Base-by-base conservation (phyloP, 2,113 vertebrate species). In the Ranitomeya variabilis region DNA sequence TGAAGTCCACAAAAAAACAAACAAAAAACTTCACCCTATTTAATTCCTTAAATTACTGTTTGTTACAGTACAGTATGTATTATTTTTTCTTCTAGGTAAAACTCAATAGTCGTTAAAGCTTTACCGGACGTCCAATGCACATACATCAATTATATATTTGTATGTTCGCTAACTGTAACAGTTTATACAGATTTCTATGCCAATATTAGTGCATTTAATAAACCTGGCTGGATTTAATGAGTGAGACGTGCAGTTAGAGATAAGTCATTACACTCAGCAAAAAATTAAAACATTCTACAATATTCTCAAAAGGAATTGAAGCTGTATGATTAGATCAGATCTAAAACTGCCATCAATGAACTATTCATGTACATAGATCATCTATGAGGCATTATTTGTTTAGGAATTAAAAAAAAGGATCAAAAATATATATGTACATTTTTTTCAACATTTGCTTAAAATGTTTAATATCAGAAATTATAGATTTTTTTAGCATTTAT, bases 201-300 rank as follows among this genome's bases (percentile, higher is more conserved):
- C 54, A 52, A 90, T 12, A 62, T 77, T 90, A 84, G 15, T 89
- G 85, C 18, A 60, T 91, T 92, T 92, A 94, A 92, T 91, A 93
- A 92, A 89, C 88, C 10, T 89, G 91, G 77, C 12, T 79, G 37
- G 2, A 92, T 92, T 92, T 91, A 91, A 83, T 91, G 90, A 73
- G 2, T 80, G 89, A 83, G 73, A 51, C 89, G 11, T 89, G 89
- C 62, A 89, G 92, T 93, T 93, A 92, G 91, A 91, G 89, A 91
- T 90, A 86, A 91, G n/a, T 57, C 57, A 89, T 91, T 92, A 92
- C 92, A 91, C 85, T 71, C n/a, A 91, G 31, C 54, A 88, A 0
- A 88, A 92, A 94, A 92, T 92, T 90, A 16, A 91, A 83, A 45
- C 1, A 80, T 67, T 87, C 45, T 90, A 90, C 90, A 91, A 78